These are phyloP conservation scores for Porites lobata DNA, from an alignment of 92 coral and sea anemone genomes.

Conservation along the genomic window DNA sequence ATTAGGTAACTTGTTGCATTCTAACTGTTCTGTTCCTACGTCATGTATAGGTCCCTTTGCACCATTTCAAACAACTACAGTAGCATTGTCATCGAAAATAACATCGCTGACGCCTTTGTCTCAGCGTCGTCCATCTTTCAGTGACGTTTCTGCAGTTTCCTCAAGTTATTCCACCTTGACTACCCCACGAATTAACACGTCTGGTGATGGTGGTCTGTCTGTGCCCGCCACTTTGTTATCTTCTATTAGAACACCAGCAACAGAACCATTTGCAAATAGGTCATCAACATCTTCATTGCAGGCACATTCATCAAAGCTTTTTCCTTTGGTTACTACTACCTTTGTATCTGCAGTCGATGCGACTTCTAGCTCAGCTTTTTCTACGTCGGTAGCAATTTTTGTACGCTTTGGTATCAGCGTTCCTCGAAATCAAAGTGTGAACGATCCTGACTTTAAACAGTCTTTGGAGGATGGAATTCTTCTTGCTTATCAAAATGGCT, in stretches of 20 bases:
- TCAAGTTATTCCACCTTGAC: not conserved
- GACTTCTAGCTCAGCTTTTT: not conserved
- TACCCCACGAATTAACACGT: not conserved
- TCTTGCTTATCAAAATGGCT: constrained; percentile 16
- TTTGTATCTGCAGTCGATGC: not conserved
- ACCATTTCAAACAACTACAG: not conserved
- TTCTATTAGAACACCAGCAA: not conserved
- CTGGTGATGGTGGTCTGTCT: no score
- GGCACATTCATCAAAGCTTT: not conserved
- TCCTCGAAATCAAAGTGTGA: constrained; percentile 9
- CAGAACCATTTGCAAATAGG: not conserved
- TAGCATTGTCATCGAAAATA: not conserved
- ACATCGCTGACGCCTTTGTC: not conserved
- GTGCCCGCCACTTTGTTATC: not conserved
- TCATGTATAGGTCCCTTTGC: not conserved
- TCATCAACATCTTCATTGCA: not conserved
- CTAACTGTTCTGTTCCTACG: not conserved
- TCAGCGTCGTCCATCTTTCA: not conserved
- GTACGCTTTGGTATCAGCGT: constrained; percentile 25
- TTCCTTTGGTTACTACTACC: not conserved
- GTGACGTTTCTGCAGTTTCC: not conserved
- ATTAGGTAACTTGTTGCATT: not conserved
- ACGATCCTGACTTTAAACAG: not conserved
- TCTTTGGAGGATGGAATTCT: constrained; percentile 4
- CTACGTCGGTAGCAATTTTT: not conserved